phyloP scores from a whole-genome alignment of 2,888 invertebrate genomes.

The Oscheius myriophilus region DNA sequence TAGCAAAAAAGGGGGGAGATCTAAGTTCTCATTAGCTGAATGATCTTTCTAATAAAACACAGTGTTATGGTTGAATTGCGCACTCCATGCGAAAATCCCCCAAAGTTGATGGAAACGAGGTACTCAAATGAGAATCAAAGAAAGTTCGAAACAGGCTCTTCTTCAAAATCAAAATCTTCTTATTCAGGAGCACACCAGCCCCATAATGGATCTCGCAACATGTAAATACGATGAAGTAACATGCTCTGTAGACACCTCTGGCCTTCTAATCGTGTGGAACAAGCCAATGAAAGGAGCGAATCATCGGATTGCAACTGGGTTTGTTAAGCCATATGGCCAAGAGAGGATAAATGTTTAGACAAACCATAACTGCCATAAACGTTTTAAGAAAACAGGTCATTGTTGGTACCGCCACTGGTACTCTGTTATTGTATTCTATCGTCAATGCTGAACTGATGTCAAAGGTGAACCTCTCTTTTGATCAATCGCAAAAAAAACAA shows the following conservation, averaged over 20 bases:
- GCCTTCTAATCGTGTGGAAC: slow-evolving; percentile 63
- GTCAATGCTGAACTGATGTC: slow-evolving; percentile 57
- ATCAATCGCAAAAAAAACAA: background rate
- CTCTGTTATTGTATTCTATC: slow-evolving; percentile 46
- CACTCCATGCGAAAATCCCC: too few species aligned
- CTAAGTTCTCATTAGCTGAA: too few species aligned
- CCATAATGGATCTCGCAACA: slow-evolving; percentile 65
- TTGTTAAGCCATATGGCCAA: background rate
- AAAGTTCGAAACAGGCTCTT: background rate
- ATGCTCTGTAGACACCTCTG: slow-evolving; percentile 55
- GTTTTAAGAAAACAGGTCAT: slow-evolving; percentile 65
- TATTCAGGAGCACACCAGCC: slow-evolving; percentile 55
- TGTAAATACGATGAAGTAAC: slow-evolving; percentile 67
- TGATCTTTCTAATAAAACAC: too few species aligned
- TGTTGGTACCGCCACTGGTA: slow-evolving; percentile 56
- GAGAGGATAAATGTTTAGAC: slow-evolving; percentile 6
- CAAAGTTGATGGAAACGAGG: too few species aligned
- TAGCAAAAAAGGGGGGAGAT: too few species aligned
- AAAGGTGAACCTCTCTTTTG: slow-evolving; percentile 33
- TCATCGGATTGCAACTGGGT: slow-evolving; percentile 58
- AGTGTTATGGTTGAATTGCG: too few species aligned
- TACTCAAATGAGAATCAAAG: too few species aligned
- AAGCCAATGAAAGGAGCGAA: slow-evolving; percentile 58
- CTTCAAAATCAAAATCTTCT: background rate
- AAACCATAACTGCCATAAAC: slow-evolving; percentile 37